Evolutionary conservation across 2,113 vertebrate genomes (phyloP).

Genomic region (Laterallus jamaicensis): DNA sequence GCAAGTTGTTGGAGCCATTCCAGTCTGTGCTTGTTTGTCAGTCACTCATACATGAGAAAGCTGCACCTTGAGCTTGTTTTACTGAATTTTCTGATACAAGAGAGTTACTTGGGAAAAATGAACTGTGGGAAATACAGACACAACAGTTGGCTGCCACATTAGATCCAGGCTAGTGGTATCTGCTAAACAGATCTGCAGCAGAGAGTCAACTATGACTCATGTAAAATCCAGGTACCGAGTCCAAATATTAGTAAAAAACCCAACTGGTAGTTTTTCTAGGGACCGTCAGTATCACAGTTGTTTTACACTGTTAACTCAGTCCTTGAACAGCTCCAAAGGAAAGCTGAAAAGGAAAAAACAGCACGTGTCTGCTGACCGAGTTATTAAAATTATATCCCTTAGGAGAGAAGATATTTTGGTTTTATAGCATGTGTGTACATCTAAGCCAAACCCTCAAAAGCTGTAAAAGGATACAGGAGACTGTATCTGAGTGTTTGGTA

Average conservation of each 20-base stretch:
- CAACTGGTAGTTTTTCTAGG: background rate
- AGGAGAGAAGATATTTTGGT: background rate
- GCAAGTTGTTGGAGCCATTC: background rate
- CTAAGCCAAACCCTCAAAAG: conserved; percentile 20
- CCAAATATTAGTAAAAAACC: background rate
- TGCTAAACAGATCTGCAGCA: background rate
- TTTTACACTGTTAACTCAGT: background rate
- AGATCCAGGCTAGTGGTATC: background rate
- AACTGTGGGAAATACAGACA: background rate
- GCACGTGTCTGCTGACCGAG: background rate
- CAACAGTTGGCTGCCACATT: background rate
- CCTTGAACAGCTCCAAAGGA: background rate
- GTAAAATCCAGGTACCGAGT: background rate
- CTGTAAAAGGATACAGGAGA: background rate
- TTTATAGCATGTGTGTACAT: background rate
- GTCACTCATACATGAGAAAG: background rate
- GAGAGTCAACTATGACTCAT: background rate
- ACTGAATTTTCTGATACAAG: background rate
- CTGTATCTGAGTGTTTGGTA: background rate
- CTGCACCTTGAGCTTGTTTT: background rate
- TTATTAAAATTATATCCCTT: conserved; percentile 24
- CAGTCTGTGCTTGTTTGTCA: background rate
- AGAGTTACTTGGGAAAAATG: background rate
- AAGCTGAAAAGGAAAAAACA: background rate
- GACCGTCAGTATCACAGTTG: background rate